Evolutionary conservation across 1,140 invertebrate genomes (phyloP).

Genomic region (Samia ricini): DNA sequence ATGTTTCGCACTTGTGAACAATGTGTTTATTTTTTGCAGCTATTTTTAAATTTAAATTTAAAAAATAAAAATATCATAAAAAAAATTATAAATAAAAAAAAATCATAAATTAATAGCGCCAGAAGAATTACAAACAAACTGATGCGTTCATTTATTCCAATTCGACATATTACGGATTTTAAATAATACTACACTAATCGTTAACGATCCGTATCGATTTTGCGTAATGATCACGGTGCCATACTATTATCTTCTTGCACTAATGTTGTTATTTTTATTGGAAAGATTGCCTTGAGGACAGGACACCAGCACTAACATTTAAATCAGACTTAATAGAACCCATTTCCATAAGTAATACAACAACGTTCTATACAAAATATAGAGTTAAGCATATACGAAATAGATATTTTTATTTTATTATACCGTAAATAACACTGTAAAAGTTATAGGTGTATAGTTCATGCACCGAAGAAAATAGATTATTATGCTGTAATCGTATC

Average conservation of each 20-base stretch:
- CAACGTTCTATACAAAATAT: slow-evolving; percentile 3
- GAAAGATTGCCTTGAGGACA: slow-evolving; percentile 46
- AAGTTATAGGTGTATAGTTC: too few relatives aligned
- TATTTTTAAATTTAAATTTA: too few relatives aligned
- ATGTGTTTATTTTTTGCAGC: too few relatives aligned
- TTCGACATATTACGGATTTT: neutral
- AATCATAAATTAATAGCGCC: neutral
- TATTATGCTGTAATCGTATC: neutral
- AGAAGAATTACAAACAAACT: neutral
- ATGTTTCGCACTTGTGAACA: too few relatives aligned
- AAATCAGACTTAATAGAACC: slow-evolving; percentile 54
- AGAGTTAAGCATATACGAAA: neutral
- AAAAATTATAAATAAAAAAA: neutral
- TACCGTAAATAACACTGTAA: neutral
- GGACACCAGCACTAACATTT: slow-evolving; percentile 49
- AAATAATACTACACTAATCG: slow-evolving; percentile 26
- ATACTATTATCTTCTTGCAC: slow-evolving; percentile 28
- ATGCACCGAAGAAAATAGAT: neutral
- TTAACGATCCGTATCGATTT: slow-evolving; percentile 54
- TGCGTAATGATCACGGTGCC: slow-evolving; percentile 41
- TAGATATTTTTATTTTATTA: neutral
- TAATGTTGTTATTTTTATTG: slow-evolving; percentile 50
- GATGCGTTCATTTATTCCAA: neutral
- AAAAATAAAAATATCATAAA: neutral
- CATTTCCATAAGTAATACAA: slow-evolving; percentile 55